Base-by-base conservation (phyloP, 2,888 invertebrate genomes). In the Gari tellinella region DNA sequence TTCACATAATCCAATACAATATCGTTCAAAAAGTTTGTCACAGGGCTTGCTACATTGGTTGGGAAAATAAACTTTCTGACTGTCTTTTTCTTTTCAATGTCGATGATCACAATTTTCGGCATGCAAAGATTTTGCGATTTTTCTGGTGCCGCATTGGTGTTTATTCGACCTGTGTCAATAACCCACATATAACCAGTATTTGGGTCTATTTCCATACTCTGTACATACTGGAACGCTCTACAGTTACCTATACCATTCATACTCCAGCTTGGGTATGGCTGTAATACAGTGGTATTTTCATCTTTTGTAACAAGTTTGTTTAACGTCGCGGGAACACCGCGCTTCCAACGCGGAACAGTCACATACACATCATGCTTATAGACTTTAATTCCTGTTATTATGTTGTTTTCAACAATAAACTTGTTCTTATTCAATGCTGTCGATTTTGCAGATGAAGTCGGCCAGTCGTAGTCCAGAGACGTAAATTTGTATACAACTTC, bases 281-380 rank as follows among this genome's bases (percentile, higher is more conserved):
- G 23, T 23, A 80, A 38, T 31, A 76, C 4, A 26, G 72, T 15
- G 15, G 12, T 38, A 48, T 15, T 31, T 14, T 56, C 7, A 8
- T 8, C 43, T n/a, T 12, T 40, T 31, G 67, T 57, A 7, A 52
- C 51, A 7, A 81, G 23, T 2, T 48, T 23, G 43, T 74, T 77
- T 41, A 83, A 46, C 2, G 81, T 82, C 3, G 81, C 62, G 0
- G 86, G 84, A 10, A 85, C 80, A 3, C 84, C 86, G 0, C 19
- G 63, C 1, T 73, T 57, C 80, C 82, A 84, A 56, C 86, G 65
- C 23, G 86, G 83, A 41, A 86, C 80, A 1, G 84, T 84, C 15
- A 85, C 75, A 60, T 73, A 85, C 4, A 85, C 75, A 1, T 72
- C 58, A 8, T 56, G 70, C 25, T 76, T 61, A 65, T 80, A 77